Base-by-base conservation (phyloP, 2,888 invertebrate genomes). In the Netelia inedita region DNA sequence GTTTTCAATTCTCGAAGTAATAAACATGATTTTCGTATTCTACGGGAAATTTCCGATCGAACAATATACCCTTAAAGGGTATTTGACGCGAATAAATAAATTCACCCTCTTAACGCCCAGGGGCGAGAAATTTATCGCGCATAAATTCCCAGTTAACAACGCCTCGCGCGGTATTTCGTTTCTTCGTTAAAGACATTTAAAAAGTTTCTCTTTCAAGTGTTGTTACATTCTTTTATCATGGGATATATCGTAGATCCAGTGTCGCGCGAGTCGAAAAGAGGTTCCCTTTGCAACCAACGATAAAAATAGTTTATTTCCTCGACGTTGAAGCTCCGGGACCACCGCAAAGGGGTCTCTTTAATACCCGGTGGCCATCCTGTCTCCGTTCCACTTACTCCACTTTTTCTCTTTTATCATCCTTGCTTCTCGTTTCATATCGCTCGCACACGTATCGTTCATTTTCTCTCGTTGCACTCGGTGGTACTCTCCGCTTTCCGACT, bases 301-400 rank as follows among this genome's bases (percentile, higher is more conserved):
- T 85, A 86, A 88, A 89, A 89, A 89, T 89, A 89, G 88, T 89
- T 83, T 84, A 78, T 89, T 89, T 86, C 88, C 78, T 83, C 46
- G 81, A 79, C 71, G 71, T 57, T 23, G 21, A 73, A 73, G 73
- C 28, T 28, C 28, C 28, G 28, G 87, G 89, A 88, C 89, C 89
- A 89, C 85, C 87, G 88, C 88, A 86, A 88, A 86, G 88, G 76
- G 86, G 63, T 84, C 85, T 87, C 85, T 86, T 89, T 88, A 86
- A 87, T 87, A 69, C 76, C 66, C 69, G 63, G 69, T 80, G 63
- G 23, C 80, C 85, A 76, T 57, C 65, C 16, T 23, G 71, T 73
- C 53, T 72, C 41, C 59, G 75, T 55, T n/a, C 73, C 55, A 50
- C 80, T 72, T 73, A 71, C 50, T 57, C 75, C 19, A 16, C 16